Conservation (phyloP, 2,888 invertebrate genomes). For the Pyrrhia umbra region DNA sequence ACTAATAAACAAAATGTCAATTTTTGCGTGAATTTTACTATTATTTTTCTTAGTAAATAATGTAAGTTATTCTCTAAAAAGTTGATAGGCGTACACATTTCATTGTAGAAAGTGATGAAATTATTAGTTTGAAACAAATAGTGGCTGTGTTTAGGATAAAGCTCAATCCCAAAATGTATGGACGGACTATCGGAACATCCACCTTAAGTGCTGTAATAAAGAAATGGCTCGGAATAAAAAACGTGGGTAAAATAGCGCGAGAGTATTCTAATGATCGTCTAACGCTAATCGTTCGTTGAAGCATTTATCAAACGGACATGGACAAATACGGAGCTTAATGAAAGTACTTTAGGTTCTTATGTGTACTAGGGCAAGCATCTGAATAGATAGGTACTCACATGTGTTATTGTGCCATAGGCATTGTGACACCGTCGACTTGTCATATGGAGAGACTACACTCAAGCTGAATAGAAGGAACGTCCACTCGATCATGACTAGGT, state of each 20-base stretch:
- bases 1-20: no score
- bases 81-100: no score
- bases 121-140: no score
- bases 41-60: no score
- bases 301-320: constrained; percentile 58
- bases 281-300: constrained; percentile 45
- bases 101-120: no score
- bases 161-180: no score
- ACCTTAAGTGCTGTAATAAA: no score
- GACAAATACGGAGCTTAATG: constrained; percentile 53
- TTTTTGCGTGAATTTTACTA: no score
- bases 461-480: constrained; percentile 62
- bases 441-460: constrained; percentile 61
- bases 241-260: neutral
- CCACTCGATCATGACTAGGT: constrained; percentile 64
- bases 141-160: no score
- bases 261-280: constrained; percentile 40
- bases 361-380: neutral
- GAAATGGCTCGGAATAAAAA: constrained; percentile 10
- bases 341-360: constrained; percentile 35
- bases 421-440: constrained; percentile 54
- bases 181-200: no score
- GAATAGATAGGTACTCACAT: constrained; percentile 69
- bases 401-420: constrained; percentile 78
- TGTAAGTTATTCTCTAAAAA: no score